Evolutionary conservation across 2,113 vertebrate species (phyloP), one percentile per base, ranked within the genome.

Genomic region (Notiomystis cincta): DNA sequence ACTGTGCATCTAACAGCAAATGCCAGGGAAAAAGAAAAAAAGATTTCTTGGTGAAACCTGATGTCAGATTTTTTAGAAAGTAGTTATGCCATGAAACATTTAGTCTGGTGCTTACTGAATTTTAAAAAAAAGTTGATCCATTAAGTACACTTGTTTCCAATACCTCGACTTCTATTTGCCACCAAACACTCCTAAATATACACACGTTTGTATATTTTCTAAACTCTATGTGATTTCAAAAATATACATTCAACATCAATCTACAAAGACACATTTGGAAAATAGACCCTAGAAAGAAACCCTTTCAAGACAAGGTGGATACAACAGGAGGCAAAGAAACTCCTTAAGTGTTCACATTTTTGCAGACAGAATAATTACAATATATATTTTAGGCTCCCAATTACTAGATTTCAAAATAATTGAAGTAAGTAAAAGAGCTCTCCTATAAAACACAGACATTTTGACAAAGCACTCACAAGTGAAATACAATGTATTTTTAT

Each of bases 81-180:
- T 16, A 76, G 1, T 44, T 37, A 61, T 20, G 7, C 3, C 9
- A 40, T 69, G 40, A 57, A 87, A 28, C 9, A 80, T 37, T 53
- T n/a, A n/a, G 57, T 23, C 14, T 25, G 58, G 24, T 42, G 9
- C 15, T 51, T 54, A 25, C 6, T 28, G 10, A 21, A 6, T 13
- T 65, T 33, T 62, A 15, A 6, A 1, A 24, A 48, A n/a, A 57
- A 11, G 1, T 7, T 17, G 25, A 5, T 40, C 8, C 2, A 23
- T 27, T 71, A 79, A 62, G 7, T 22, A 54, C 23, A 71, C 8
- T 70, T 28, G 27, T 76, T 71, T 76, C 44, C 35, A 70, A 2
- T 51, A 23, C 16, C 16, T 38, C 0, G 0, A 30, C 12, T 89
- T 84, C 20, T 18, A 42, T 81, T 72, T 84, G 16, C 7, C 20